These are phyloP conservation scores for Drosophila arawakana DNA, from an alignment of 1,140 invertebrate genomes.

Conservation along the genomic window DNA sequence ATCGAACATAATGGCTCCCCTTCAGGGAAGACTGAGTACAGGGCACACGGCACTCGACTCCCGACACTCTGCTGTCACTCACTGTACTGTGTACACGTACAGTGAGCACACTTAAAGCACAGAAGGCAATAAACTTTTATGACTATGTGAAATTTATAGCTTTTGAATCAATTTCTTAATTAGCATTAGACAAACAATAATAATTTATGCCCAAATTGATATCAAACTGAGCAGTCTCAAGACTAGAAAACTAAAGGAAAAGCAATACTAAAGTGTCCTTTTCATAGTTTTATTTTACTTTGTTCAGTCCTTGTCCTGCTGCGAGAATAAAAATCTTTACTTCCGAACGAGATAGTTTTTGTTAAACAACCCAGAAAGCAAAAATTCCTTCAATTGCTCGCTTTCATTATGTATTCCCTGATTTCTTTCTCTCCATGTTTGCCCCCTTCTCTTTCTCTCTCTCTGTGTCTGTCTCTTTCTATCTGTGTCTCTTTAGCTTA, in stretches of 20 bases:
- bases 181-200: neutral
- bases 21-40: constrained; percentile 3
- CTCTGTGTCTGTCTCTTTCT: neutral
- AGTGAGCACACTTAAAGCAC: constrained; percentile 6
- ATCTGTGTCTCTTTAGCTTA: constrained; percentile 11
- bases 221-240: too few relatives aligned
- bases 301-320: neutral
- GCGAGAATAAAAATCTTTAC: constrained; percentile 3
- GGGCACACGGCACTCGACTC: too few relatives aligned
- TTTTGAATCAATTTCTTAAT: neutral
- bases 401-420: constrained; percentile 8
- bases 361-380: constrained; percentile 29
- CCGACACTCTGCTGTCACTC: constrained; percentile 2
- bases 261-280: neutral
- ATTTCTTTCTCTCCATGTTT: neutral
- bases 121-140: neutral
- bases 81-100: neutral
- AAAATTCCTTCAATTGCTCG: constrained; percentile 58
- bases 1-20: constrained; percentile 68
- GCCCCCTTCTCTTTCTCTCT: neutral
- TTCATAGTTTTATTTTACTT: neutral
- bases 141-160: neutral
- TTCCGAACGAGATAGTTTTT: constrained; percentile 22
- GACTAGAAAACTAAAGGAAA: too few relatives aligned
- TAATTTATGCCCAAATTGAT: neutral